Evolutionary conservation across 2,888 invertebrate species (phyloP).

Genomic region (Scaptomyza parva): DNA sequence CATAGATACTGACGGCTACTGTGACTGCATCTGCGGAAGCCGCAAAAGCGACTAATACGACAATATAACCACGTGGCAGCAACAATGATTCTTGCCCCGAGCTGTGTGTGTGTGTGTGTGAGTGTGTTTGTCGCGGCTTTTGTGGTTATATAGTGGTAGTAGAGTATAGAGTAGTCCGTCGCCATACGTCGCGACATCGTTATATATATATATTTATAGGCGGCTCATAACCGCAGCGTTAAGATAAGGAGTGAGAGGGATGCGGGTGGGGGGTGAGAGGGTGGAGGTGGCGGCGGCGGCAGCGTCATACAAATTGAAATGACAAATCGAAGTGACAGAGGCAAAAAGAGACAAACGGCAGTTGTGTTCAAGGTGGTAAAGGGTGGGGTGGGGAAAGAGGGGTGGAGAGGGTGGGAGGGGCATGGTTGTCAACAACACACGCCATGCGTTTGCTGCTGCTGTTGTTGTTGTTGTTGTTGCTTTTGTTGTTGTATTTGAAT

Average conservation of each 20-base stretch:
- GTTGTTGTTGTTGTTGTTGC: slow-evolving; percentile 23
- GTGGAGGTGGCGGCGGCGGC: background rate
- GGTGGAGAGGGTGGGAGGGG: no score
- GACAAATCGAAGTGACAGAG: slow-evolving; percentile 65
- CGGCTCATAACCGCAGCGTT: slow-evolving; percentile 48
- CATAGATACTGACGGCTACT: no score
- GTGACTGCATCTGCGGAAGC: slow-evolving; percentile 40
- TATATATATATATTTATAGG: slow-evolving; percentile 51
- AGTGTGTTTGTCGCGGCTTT: slow-evolving; percentile 1
- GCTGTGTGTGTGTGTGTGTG: slow-evolving; percentile 18
- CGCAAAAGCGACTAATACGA: slow-evolving; percentile 30
- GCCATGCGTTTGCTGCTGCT: slow-evolving; percentile 36
- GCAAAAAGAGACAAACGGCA: slow-evolving; percentile 11
- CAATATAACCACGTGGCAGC: slow-evolving; percentile 6
- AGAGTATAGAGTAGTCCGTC: no score
- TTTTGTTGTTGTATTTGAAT: slow-evolving; percentile 46
- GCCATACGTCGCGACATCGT: no score
- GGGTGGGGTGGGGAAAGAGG: no score
- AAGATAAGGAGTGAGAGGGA: background rate
- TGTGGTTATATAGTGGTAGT: background rate
- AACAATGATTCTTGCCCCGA: slow-evolving; percentile 21
- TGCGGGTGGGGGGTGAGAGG: background rate
- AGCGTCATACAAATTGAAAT: slow-evolving; percentile 59
- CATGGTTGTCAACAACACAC: slow-evolving; percentile 26
- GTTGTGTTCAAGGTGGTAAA: background rate